Percentiles rank a stretch among this genome's conserved stretches.
Evolutionary conservation across 2,113 vertebrate genomes (phyloP).

Genomic region (Oncorhynchus nerka): DNA sequence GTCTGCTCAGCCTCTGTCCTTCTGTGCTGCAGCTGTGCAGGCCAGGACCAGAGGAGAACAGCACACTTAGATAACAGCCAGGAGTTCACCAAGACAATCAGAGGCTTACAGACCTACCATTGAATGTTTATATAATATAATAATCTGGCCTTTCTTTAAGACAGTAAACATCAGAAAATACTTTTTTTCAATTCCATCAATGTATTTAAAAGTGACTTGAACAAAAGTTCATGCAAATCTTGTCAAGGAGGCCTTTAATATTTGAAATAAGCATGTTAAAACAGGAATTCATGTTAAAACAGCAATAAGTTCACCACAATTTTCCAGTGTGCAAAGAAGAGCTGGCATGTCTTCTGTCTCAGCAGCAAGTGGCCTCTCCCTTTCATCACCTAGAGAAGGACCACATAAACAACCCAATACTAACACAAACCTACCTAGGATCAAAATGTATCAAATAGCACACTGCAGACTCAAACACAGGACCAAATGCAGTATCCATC

Average conservation of each 20-base stretch:
- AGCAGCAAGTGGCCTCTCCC: slow-evolving; percentile 68
- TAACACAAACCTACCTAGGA: neutral
- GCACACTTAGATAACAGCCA: slow-evolving; percentile 13
- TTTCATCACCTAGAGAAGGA: slow-evolving; percentile 74
- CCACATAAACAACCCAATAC: slow-evolving; percentile 6
- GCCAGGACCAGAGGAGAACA: slow-evolving; percentile 22
- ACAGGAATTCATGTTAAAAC: too few species aligned
- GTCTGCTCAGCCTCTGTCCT: slow-evolving; percentile 71
- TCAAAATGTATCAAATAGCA: neutral
- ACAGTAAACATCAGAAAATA: too few species aligned
- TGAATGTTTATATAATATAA: too few species aligned
- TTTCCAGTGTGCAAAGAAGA: slow-evolving; percentile 81
- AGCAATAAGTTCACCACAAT: slow-evolving; percentile 67
- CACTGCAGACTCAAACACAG: neutral
- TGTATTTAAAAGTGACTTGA: too few species aligned
- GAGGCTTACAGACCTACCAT: too few species aligned
- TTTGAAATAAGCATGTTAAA: too few species aligned
- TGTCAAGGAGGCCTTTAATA: too few species aligned
- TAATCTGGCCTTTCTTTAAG: too few species aligned
- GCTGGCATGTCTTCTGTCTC: slow-evolving; percentile 64
- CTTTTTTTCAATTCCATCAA: too few species aligned
- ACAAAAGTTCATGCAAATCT: too few species aligned
- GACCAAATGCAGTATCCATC: neutral
- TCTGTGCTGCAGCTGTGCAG: slow-evolving; percentile 75
- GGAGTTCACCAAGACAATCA: neutral